Conservation (phyloP, 2,797 vertebrate species). For the Danio jaintianensis region DNA sequence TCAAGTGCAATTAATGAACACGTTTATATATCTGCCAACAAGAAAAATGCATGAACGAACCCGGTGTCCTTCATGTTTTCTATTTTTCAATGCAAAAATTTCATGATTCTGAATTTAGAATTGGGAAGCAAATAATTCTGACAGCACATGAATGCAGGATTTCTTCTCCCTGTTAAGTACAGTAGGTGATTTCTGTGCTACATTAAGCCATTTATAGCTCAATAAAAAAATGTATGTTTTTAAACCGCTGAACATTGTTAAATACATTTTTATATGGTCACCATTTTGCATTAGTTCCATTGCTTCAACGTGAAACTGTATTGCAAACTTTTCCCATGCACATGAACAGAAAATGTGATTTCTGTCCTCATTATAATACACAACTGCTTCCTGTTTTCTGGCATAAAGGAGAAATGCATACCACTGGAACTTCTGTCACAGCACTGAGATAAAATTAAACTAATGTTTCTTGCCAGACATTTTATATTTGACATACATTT, state of each 20-base stretch:
- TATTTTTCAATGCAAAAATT: background rate
- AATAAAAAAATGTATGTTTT: background rate
- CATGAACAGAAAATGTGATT: background rate
- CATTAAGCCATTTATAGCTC: too few relatives aligned
- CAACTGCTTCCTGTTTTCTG: background rate
- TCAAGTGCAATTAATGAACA: too few relatives aligned
- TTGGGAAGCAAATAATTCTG: background rate
- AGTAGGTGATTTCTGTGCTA: background rate
- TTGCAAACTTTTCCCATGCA: background rate
- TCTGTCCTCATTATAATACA: background rate
- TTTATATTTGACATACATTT: too few relatives aligned
- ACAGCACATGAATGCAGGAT: background rate
- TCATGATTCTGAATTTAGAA: background rate
- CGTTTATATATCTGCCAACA: background rate
- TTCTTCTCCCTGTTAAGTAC: background rate
- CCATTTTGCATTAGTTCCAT: background rate
- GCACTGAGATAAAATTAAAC: background rate
- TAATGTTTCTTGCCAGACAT: background rate
- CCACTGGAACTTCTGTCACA: background rate
- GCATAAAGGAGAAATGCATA: background rate
- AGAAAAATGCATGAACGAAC: background rate
- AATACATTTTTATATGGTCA: background rate
- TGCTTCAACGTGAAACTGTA: background rate
- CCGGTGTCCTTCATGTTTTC: background rate
- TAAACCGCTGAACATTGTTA: background rate